Base-by-base conservation (phyloP, 2,113 vertebrate species). In the Myotis lucifugus region DNA sequence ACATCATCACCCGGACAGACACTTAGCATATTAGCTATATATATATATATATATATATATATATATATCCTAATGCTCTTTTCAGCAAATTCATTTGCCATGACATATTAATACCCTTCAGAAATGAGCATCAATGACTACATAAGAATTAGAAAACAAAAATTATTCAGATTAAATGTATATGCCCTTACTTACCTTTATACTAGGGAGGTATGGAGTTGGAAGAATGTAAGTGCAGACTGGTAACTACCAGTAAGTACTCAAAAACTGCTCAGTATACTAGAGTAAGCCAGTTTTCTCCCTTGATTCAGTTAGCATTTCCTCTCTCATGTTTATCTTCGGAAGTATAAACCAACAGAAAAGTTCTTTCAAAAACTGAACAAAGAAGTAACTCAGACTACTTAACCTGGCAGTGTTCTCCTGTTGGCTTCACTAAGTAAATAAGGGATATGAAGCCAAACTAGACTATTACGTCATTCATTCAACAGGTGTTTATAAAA, bases 251-350 rank as follows among this genome's bases (percentile, higher is more conserved):
- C 56, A 85, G 42, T 84, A 95, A 96, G 23, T 48, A 86, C 46
- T 86, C 86, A 89, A 88, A 93, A 91, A 79, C 74, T 86, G 50
- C 69, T 94, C 70, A 85, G 34, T 70, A 52, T 19, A 32, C 29
- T 52, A 59, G 91, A 95, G 77, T 48, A 96, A 92, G 84, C 48
- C 77, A 91, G 66, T 70, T 88, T 95, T 95, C 90, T 95, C 73
- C 78, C 64, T 50, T 83, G 82, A 86, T 95, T 95, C 54, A 40
- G 48, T 88, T 90, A 93, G 61, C 67, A 97, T 95, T 96, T 96
- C 96, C 96, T 95, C 94, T 88, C 92, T 90, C 69, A 93, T 88
- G 88, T 97, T 96, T 95, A 94, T 93, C 93, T 97, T 82, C 70
- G 52, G 46, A 95, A 96, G 94, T 92, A 78, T 67, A 95, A 95